A percentile compares a stretch with the other conserved stretches of the same genome.
Conservation (phyloP, 2,888 invertebrate species). For the Habrosyne pyritoides region DNA sequence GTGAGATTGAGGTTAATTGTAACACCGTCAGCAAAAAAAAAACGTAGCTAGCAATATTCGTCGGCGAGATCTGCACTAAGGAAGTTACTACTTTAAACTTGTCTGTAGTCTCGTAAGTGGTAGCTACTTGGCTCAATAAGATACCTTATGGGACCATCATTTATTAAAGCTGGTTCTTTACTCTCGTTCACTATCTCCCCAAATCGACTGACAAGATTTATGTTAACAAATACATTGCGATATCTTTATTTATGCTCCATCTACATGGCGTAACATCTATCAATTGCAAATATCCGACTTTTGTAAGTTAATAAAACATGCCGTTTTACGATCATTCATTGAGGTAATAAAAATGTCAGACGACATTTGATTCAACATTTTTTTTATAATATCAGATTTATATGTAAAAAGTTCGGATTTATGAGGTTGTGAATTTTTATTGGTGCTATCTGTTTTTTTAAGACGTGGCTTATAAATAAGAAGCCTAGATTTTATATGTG, state of each 20-base stretch:
- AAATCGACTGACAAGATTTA: too few relatives aligned
- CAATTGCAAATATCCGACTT: conserved; percentile 1
- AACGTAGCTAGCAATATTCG: too few relatives aligned
- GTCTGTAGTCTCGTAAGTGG: too few relatives aligned
- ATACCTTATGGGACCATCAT: too few relatives aligned
- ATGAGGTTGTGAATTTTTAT: conserved; percentile 12
- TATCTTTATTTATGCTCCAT: not conserved
- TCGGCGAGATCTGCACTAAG: too few relatives aligned
- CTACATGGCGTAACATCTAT: not conserved
- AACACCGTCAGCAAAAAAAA: too few relatives aligned
- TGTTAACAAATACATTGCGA: not conserved
- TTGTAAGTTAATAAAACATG: conserved; percentile 25
- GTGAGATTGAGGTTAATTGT: too few relatives aligned
- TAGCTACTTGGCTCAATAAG: too few relatives aligned
- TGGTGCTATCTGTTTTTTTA: not conserved
- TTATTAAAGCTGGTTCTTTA: too few relatives aligned
- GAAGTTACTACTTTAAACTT: too few relatives aligned
- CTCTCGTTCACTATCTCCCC: too few relatives aligned
- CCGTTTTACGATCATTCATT: conserved; percentile 41
- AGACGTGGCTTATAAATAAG: not conserved
- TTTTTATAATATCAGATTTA: conserved; percentile 1
- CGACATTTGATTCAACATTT: conserved; percentile 1
- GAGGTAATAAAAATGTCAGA: conserved; percentile 36
- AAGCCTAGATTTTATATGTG: not conserved
- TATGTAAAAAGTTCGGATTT: conserved; percentile 8